Percentiles rank a stretch among this genome's conserved stretches.
phyloP scores from a whole-genome alignment of 2,797 vertebrate species.

The Sebastes wilsoni region DNA sequence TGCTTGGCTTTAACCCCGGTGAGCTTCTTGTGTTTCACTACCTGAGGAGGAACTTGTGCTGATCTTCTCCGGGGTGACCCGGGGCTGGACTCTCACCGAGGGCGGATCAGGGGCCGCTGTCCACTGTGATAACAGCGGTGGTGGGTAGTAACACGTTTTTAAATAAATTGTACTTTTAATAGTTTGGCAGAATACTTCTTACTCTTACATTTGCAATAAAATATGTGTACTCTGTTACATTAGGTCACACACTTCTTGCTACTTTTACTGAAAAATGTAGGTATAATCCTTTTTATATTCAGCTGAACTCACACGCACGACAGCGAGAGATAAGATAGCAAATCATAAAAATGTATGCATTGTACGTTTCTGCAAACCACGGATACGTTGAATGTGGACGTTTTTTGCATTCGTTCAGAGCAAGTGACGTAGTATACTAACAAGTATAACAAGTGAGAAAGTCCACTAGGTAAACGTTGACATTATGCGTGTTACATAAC shows the following conservation, averaged over 20 bases:
- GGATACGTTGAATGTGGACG: rapidly evolving
- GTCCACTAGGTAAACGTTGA: too few relatives aligned
- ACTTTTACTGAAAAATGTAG: not conserved
- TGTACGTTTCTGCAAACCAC: not conserved
- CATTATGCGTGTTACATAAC: too few relatives aligned
- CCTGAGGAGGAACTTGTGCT: conserved; percentile 58
- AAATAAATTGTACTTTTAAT: not conserved
- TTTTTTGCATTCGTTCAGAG: too few relatives aligned
- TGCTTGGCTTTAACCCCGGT: conserved; percentile 74
- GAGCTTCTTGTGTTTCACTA: conserved; percentile 68
- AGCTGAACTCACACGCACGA: not conserved
- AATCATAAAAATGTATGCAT: not conserved
- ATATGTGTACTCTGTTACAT: not conserved
- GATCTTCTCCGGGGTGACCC: conserved; percentile 46
- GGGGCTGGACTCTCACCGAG: conserved; percentile 58
- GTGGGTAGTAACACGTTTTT: not conserved
- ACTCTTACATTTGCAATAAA: not conserved
- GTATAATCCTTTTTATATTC: not conserved
- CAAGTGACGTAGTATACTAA: too few relatives aligned
- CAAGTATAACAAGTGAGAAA: too few relatives aligned
- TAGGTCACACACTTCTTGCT: not conserved
- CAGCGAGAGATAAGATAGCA: not conserved
- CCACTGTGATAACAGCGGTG: conserved; percentile 37
- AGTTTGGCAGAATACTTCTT: not conserved
- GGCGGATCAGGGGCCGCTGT: conserved; percentile 32